Base-by-base conservation (phyloP, 2,797 vertebrate genomes). In the Micrastur ruficollis region DNA sequence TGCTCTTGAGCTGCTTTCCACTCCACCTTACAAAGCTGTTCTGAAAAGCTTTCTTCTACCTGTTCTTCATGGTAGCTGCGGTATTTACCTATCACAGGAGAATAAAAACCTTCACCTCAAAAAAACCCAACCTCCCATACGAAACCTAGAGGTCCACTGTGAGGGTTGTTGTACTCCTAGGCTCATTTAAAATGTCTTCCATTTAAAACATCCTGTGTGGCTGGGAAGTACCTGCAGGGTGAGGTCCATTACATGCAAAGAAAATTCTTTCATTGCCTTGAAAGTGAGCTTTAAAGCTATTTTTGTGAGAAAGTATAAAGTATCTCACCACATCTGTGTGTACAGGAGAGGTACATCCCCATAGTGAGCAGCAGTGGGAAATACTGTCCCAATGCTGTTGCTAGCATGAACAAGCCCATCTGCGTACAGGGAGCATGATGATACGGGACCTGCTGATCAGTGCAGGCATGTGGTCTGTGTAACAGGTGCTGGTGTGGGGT, bases 401-500 rank as follows among this genome's bases (percentile, higher is more conserved):
- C 26, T 71, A 5, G 26, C 65, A 34, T 0, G 0, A 15, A 13
- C 66, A 13, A 40, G 38, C 40, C 25, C 1, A 0, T 16, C 38
- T 22, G 8, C 40, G 25, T 73, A 38, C 0, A 0, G 44, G 61
- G 61, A 44, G 2, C 0, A 2, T 26, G 34, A 36, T 23, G 29
- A 11, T 9, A 12, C 2, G 34, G 70, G 58, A 80, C 18, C 42
- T 84, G 50, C 23, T 5, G 2, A 44, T 68, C 47, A 27, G 42
- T 32, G 52, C 53, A 47, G 63, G 68, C 55, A 22, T 7, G 0
- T 16, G 21, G 21, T 53, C 71, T 75, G 29, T 53, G 73, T 53
- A 79, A 52, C 2, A 2, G 16, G 17, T 40, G 25, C 53, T 12
- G 11, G 3, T 44, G 52, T 27, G 29, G 26, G 38, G 6, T 58